These are phyloP conservation scores for Tiliacea citrago DNA, from an alignment of 2,888 invertebrate genomes.

Conservation along the genomic window DNA sequence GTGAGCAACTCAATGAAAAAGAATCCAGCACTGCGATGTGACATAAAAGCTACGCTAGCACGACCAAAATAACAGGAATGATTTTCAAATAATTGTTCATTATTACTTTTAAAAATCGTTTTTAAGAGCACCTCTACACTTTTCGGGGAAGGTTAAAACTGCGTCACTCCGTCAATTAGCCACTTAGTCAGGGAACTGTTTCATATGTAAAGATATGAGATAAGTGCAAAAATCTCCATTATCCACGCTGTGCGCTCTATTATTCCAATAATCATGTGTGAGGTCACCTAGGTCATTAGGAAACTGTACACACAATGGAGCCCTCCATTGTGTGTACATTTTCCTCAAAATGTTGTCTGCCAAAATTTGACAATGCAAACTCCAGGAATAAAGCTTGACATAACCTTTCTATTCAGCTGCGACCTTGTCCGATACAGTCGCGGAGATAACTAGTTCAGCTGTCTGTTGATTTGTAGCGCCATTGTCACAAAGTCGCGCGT, in stretches of 20 bases:
- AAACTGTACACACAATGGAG: too few relatives aligned
- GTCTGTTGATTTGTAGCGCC: background rate
- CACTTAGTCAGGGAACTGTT: background rate
- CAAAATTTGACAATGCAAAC: background rate
- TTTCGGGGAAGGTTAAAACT: background rate
- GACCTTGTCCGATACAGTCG: constrained; percentile 8
- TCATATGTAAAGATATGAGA: background rate
- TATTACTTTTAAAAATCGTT: background rate
- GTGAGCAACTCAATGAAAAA: background rate
- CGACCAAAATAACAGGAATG: background rate
- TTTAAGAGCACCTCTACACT: background rate
- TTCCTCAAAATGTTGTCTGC: constrained; percentile 2
- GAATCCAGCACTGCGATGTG: background rate
- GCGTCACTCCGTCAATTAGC: background rate
- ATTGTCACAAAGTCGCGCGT: constrained; percentile 14
- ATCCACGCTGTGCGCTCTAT: constrained; percentile 6
- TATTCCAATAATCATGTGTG: background rate
- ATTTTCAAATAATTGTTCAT: background rate
- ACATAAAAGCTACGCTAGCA: background rate
- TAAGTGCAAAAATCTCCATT: background rate
- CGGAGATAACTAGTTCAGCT: constrained; percentile 18
- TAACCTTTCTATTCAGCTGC: constrained; percentile 20
- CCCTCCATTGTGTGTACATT: background rate
- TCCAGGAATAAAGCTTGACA: background rate
- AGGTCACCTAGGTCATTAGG: constrained; percentile 17